phyloP scores from a whole-genome alignment of 2,113 vertebrate genomes.

The Sylvicapra grimmia region DNA sequence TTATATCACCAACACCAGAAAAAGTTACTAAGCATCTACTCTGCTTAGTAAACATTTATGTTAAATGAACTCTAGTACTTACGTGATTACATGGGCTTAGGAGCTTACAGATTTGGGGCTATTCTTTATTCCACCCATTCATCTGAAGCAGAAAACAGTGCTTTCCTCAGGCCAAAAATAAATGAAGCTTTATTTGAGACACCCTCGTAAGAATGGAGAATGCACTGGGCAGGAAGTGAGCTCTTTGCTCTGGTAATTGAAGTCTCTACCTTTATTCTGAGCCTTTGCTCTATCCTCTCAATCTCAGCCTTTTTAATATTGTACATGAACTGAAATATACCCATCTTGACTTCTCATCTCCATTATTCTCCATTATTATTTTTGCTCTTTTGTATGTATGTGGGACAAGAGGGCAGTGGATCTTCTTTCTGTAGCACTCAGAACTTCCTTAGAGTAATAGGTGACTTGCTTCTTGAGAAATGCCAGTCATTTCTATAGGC shows the following conservation, averaged over 20 bases:
- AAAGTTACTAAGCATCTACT: background rate
- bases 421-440: background rate
- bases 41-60: background rate
- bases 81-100: background rate
- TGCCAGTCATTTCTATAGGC: background rate
- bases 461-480: background rate
- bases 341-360: background rate
- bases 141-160: background rate
- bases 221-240: background rate
- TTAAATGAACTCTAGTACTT: background rate
- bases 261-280: background rate
- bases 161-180: background rate
- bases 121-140: background rate
- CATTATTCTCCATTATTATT: background rate
- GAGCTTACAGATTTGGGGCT: background rate
- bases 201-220: background rate
- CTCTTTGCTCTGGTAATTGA: background rate
- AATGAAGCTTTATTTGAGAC: background rate
- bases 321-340: background rate
- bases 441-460: background rate
- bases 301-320: background rate
- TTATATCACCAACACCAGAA: background rate
- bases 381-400: background rate
- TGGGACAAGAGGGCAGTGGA: background rate
- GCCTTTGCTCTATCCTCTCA: background rate